Evolutionary conservation across 2,113 vertebrate genomes (phyloP).

Genomic region (Chaetodon trifascialis): DNA sequence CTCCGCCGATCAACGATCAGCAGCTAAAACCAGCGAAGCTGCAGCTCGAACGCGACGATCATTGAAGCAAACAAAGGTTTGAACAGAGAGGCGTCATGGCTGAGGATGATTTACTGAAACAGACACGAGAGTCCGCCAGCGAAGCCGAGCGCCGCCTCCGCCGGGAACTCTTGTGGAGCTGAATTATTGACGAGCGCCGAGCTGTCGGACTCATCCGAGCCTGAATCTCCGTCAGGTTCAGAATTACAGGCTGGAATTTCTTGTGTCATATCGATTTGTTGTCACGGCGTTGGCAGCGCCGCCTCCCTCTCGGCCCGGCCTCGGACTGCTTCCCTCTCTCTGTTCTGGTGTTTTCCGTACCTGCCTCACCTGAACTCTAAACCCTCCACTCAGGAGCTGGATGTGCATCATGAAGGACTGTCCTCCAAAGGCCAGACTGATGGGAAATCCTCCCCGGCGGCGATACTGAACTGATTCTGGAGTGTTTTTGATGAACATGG

Average conservation of each 20-base stretch:
- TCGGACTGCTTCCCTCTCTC: not conserved
- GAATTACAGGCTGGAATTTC: conserved; percentile 13
- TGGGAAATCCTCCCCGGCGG: not conserved
- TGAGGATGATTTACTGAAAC: not conserved
- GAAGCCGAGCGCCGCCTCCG: not conserved
- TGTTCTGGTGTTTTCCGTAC: not conserved
- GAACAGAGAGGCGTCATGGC: not conserved
- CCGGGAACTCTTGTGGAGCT: not conserved
- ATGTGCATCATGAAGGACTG: not conserved
- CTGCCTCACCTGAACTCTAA: not conserved
- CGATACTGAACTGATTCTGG: not conserved
- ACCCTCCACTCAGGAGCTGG: not conserved
- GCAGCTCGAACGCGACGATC: not conserved
- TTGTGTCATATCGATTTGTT: conserved; percentile 15
- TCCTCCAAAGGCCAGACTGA: not conserved
- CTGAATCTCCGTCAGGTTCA: conserved; percentile 23
- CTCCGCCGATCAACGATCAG: conserved; percentile 24
- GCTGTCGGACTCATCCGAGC: conserved; percentile 23
- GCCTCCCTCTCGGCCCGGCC: not conserved
- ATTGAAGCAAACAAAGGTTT: conserved; percentile 1
- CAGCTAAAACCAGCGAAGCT: not conserved
- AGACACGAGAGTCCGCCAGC: not conserved
- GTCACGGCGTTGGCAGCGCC: not conserved
- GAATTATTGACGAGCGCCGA: conserved; percentile 1
- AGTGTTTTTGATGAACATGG: not conserved